These are phyloP conservation scores for Montifringilla adamsi DNA, from an alignment of 2,113 vertebrate species.

Conservation along the genomic window DNA sequence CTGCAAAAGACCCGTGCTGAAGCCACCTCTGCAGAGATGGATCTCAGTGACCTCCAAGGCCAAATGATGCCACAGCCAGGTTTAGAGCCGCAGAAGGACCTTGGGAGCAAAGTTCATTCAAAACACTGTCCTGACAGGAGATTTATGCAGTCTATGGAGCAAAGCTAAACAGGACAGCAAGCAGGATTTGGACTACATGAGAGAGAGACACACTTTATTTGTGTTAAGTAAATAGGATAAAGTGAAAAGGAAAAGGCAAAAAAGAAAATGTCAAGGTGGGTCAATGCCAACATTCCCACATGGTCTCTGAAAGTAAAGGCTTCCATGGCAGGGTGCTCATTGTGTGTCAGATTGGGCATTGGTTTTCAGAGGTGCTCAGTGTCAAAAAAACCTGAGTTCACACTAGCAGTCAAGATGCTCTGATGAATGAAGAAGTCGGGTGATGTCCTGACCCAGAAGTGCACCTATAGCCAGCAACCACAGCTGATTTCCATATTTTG, in stretches of 20 bases:
- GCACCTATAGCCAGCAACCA: neutral
- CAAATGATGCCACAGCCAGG: rapidly evolving
- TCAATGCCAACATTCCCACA: rapidly evolving
- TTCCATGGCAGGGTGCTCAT: rapidly evolving
- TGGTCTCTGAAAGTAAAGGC: neutral
- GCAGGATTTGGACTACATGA: neutral
- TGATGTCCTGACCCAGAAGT: neutral
- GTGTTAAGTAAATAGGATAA: neutral
- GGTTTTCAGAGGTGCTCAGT: neutral
- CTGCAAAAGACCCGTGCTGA: neutral
- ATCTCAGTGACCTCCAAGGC: neutral
- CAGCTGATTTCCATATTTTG: neutral
- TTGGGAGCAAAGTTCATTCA: neutral
- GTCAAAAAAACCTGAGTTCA: neutral
- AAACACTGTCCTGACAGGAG: neutral
- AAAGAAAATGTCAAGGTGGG: neutral
- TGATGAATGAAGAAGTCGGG: neutral
- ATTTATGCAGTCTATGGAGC: neutral
- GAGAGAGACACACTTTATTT: neutral
- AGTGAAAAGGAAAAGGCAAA: neutral
- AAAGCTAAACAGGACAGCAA: neutral
- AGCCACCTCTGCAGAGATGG: neutral
- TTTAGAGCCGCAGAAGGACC: neutral
- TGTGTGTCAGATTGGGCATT: neutral
- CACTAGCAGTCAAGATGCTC: neutral